Evolutionary conservation across 2,888 invertebrate genomes (phyloP).

Genomic region (Ophion ventricosus): DNA sequence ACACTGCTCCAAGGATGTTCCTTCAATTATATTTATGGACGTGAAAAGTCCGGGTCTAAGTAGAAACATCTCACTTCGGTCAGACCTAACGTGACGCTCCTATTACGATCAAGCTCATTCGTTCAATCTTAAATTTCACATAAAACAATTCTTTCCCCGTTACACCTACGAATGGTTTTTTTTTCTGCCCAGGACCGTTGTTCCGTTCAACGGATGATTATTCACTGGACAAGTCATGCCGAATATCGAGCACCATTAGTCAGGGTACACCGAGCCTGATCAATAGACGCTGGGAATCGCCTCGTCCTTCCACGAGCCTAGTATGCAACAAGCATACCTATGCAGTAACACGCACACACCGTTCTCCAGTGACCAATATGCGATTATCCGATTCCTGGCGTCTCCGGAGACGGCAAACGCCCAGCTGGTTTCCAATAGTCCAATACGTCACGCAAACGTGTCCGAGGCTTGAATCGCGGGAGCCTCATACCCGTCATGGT

Average conservation of each 20-base stretch:
- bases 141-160: background rate
- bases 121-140: background rate
- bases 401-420: constrained; percentile 65
- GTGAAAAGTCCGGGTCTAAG: background rate
- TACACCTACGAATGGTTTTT: background rate
- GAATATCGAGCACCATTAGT: constrained; percentile 46
- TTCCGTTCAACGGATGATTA: background rate
- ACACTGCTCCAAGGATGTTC: too few relatives aligned
- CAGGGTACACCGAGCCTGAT: constrained; percentile 48
- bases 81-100: background rate
- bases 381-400: constrained; percentile 60
- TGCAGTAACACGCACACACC: background rate
- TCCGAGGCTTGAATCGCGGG: constrained; percentile 54
- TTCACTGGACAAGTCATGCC: background rate
- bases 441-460: constrained; percentile 63
- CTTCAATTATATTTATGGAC: too few relatives aligned
- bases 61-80: background rate
- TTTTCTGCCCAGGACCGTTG: background rate
- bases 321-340: background rate
- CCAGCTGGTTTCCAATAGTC: constrained; percentile 60
- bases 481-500: constrained; percentile 44
- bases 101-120: background rate
- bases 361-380: constrained; percentile 64
- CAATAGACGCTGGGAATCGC: constrained; percentile 51
- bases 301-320: constrained; percentile 42